Evolutionary conservation across 1,140 invertebrate species (phyloP), one percentile per base, ranked within the genome.

Genomic region (Parasteatoda tepidariorum): DNA sequence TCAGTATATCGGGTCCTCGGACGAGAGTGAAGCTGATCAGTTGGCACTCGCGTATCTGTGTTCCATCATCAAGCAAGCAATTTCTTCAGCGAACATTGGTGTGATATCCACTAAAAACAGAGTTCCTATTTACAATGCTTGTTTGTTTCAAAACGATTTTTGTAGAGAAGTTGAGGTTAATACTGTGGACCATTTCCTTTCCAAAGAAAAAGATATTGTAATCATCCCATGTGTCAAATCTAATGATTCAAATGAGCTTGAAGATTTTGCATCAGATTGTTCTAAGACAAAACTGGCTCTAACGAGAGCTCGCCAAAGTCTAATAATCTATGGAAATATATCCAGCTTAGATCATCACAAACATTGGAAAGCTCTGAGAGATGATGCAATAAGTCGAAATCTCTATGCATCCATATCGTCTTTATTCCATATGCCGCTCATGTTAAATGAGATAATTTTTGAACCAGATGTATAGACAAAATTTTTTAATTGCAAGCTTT

Each of bases 181-280:
- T 87, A 96, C 95, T 2, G 94, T 97, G 5, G 97, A 98, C 90
- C 93, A 94, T 68, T 97, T 95, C 88, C 97, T 98, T 90, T 97
- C 97, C 0, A 91, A 95, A 88, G 96, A 98, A 90, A 92, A 93
- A 82, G 96, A 98, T 88, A 91, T 97, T 30, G 93, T 98, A 28
- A 91, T 98, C 31, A 92, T 98, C 86, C 96, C 95, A 0, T 93
- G 95, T 89, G 95, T 97, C 0, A 91, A 96, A 85, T 93, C 93
- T 41, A 74, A 85, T 26, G 84, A 85, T 57, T 55, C 75, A 15
- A 38, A 6, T 18, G 67, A 73, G 11, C 22, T 24, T 24, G 57
- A 71, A 38, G 38, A 48, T 13, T 97, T 96, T 89, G 87, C n/a
- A n/a, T n/a, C n/a, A n/a, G n/a, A n/a, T n/a, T n/a, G n/a, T n/a